Conservation (phyloP, 2,888 invertebrate species). For the Eupithecia pulchellata region DNA sequence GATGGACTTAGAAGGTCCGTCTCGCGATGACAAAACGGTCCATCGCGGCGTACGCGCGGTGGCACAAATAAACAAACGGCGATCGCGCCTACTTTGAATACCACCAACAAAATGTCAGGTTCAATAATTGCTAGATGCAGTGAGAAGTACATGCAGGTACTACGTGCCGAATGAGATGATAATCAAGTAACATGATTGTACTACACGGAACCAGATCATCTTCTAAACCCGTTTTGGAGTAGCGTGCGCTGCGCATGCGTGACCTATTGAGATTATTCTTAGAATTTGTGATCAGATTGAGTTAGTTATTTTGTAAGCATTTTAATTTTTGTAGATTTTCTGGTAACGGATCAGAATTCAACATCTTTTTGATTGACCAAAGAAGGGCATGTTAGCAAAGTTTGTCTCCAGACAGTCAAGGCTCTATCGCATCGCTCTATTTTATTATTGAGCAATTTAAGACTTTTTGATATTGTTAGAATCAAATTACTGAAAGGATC, state of each 20-base stretch:
- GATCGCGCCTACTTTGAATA: not conserved
- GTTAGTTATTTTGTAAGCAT: constrained; percentile 2
- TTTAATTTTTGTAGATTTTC: not conserved
- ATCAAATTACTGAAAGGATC: no score
- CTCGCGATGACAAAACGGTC: no score
- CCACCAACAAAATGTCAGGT: not conserved
- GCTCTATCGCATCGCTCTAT: no score
- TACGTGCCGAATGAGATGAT: not conserved
- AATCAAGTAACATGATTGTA: not conserved
- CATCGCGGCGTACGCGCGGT: no score
- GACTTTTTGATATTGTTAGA: no score
- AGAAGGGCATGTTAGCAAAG: not conserved
- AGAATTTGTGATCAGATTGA: constrained; percentile 3
- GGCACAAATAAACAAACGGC: not conserved
- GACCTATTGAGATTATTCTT: constrained; percentile 19
- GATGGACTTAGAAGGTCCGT: no score
- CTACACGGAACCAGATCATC: not conserved
- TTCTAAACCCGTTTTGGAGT: not conserved
- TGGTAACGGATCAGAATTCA: not conserved
- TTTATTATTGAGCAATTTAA: no score
- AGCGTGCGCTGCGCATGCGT: constrained; percentile 1
- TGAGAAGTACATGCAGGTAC: not conserved
- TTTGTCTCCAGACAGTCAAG: not conserved
- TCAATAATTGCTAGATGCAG: not conserved
- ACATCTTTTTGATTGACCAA: not conserved